Conservation (phyloP, 23 tunicate genomes). For the Corella eumyota region DNA sequence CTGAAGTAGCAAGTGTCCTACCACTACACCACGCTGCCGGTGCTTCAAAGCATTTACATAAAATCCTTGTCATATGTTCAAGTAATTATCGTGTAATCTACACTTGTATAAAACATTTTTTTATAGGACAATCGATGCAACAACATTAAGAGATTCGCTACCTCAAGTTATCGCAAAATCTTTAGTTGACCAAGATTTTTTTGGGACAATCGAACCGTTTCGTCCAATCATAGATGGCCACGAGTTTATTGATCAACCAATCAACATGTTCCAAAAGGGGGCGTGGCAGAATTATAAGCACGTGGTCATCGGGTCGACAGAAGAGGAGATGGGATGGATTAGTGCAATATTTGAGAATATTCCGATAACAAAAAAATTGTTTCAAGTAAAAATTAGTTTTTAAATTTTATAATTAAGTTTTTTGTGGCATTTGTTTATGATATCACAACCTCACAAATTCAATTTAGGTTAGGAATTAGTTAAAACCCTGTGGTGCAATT, state of each 20-base stretch:
- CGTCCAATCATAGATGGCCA: slow-evolving; percentile 63
- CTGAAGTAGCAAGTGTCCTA: too few species aligned
- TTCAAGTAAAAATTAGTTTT: slow-evolving; percentile 47
- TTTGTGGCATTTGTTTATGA: too few species aligned
- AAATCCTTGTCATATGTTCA: too few species aligned
- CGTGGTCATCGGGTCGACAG: slow-evolving; percentile 19
- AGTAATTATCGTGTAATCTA: too few species aligned
- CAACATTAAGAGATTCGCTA: slow-evolving; percentile 7
- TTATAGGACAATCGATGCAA: slow-evolving; percentile 11
- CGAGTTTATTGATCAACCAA: slow-evolving; percentile 59
- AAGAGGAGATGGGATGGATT: slow-evolving; percentile 31
- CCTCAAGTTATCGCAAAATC: slow-evolving; percentile 20
- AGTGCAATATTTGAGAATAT: slow-evolving; percentile 6
- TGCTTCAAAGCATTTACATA: too few species aligned
- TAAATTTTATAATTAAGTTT: neutral
- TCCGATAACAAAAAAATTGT: slow-evolving; percentile 6
- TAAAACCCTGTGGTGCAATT: too few species aligned
- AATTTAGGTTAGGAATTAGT: too few species aligned
- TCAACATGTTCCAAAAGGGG: slow-evolving; percentile 41
- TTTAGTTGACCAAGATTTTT: slow-evolving; percentile 18
- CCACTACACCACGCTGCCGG: too few species aligned
- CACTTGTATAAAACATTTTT: too few species aligned
- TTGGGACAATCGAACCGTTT: slow-evolving; percentile 51
- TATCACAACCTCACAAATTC: too few species aligned
- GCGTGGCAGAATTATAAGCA: slow-evolving; percentile 60